Base-by-base conservation (phyloP, 2,113 vertebrate species). In the Saguinus midas region DNA sequence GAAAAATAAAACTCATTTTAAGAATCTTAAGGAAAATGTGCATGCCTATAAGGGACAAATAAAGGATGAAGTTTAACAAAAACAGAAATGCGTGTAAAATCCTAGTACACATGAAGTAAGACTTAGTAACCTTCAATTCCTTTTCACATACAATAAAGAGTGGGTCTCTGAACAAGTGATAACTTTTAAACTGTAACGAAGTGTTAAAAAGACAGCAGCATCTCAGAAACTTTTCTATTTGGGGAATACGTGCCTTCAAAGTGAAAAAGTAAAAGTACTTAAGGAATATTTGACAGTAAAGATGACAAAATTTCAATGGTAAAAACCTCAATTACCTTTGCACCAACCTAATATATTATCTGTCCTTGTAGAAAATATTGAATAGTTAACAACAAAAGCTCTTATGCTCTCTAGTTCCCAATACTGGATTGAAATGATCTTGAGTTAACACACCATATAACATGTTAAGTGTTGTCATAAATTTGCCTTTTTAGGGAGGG, bases 1-100 rank as follows among this genome's bases (percentile, higher is more conserved):
- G 37, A 87, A 92, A 92, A 72, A 29, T 32, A 64, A 95, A 92
- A 6, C 50, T n/a, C 27, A 25, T 72, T 90, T 91, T 23, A 85
- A 75, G 27, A 80, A 72, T 9, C 21, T 91, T 61, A 93, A 83
- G 81, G 80, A 88, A 92, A 96, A 94, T 21, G n/a, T 58, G 9
- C 17, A 16, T 29, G n/a, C 2, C 14, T 93, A 80, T 43, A 86
- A 79, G 0, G 76, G 37, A 85, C 13, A 76, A 95, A 21, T 35
- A 80, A 83, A 73, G 6, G 23, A 45, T 29, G 27, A 82, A 13
- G 23, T 12, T 57, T 95, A 80, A 75, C 73, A 68, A 80, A 96
- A 91, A 55, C 58, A 79, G 58, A 91, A 72, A 70, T 84, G 48
- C 48, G 64, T 73, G 5, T 32, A 91, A 90, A 88, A 88, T 64